Conservation (phyloP, 2,797 vertebrate species). For the Paratrypauchen microcephalus region DNA sequence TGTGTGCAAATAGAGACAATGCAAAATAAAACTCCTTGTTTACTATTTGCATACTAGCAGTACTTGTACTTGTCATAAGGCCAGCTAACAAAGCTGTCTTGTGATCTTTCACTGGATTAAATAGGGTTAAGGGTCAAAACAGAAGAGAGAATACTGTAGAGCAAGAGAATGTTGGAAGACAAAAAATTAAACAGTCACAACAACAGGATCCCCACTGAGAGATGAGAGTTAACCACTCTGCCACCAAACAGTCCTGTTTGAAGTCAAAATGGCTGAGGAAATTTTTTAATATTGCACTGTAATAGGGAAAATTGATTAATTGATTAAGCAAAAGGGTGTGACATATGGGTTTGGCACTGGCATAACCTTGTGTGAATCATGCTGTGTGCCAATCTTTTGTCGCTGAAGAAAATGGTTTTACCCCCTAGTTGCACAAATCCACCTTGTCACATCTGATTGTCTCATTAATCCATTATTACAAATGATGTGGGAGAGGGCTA, state of each 20-base stretch:
- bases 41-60: too few species aligned
- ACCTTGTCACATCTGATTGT: constrained; percentile 6
- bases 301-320: not conserved
- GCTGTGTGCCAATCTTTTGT: constrained; percentile 6
- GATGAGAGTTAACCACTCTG: not conserved
- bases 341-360: not conserved
- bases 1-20: not conserved
- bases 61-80: too few species aligned
- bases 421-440: not conserved
- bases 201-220: too few species aligned
- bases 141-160: not conserved
- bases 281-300: not conserved
- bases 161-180: not conserved
- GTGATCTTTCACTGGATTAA: not conserved
- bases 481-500: constrained; percentile 1
- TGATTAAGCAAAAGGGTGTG: not conserved
- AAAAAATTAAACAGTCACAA: not conserved
- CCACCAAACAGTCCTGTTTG: not conserved
- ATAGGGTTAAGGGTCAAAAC: not conserved
- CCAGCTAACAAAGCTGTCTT: not conserved
- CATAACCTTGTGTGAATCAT: not conserved
- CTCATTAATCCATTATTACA: not conserved
- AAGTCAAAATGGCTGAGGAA: not conserved
- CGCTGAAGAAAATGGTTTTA: not conserved
- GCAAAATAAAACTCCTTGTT: not conserved